Percentiles rank a stretch among this genome's conserved stretches.
phyloP scores from a whole-genome alignment of 1,140 invertebrate genomes.

The Ooceraea biroi region DNA sequence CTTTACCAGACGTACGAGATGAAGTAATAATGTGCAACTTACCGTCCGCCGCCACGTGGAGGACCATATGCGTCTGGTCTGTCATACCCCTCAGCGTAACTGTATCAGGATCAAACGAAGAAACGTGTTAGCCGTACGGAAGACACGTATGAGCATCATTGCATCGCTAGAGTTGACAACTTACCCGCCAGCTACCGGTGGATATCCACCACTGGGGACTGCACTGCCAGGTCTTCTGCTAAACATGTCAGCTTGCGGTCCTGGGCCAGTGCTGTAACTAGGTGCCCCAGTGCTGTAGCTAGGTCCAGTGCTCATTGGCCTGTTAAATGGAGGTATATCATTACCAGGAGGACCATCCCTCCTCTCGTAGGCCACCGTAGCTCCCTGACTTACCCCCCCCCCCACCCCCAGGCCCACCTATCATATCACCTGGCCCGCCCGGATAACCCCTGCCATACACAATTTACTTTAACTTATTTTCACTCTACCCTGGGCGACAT shows the following conservation, averaged over 20 bases:
- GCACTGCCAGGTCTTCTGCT: conserved; percentile 84
- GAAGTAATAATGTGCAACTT: conserved; percentile 75
- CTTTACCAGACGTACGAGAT: conserved; percentile 56
- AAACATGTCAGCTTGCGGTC: conserved; percentile 85
- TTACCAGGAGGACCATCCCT: conserved; percentile 67
- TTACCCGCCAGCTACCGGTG: conserved; percentile 83
- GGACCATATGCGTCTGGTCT: conserved; percentile 84
- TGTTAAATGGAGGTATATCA: conserved; percentile 76
- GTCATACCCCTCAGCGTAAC: conserved; percentile 84
- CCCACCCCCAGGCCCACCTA: conserved; percentile 67
- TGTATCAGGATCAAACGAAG: conserved; percentile 64
- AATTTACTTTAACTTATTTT: conserved; percentile 74
- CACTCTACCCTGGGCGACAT: conserved; percentile 57
- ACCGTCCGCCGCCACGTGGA: conserved; percentile 83
- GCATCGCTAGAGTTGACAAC: conserved; percentile 39
- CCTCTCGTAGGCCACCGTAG: conserved; percentile 66
- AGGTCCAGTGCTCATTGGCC: conserved; percentile 84
- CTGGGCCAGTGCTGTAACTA: conserved; percentile 84
- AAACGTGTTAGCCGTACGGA: neutral
- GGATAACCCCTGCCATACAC: conserved; percentile 71
- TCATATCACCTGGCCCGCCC: conserved; percentile 69
- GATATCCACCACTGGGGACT: conserved; percentile 83
- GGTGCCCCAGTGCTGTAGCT: conserved; percentile 84
- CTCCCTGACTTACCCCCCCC: conserved; percentile 67
- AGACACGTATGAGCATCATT: neutral